A percentile compares a stretch with the other conserved stretches of the same genome.
Conservation (phyloP, 2,888 invertebrate species). For the Sepiola atlantica region DNA sequence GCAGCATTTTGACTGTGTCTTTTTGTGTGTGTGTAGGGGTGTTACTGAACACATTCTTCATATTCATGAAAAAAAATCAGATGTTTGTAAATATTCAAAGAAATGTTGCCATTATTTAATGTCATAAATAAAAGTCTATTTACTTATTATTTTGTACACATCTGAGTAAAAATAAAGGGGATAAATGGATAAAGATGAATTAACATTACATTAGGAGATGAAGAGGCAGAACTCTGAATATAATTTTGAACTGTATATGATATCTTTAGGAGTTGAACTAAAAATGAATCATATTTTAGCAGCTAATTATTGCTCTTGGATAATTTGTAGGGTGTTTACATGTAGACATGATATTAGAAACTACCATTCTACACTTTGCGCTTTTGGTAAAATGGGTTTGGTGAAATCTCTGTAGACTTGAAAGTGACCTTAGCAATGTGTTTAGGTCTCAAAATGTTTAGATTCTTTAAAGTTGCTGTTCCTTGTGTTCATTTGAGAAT, state of each 20-base stretch:
- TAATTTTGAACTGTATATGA: background rate
- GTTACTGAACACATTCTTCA: no score
- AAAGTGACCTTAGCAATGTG: conserved; percentile 11
- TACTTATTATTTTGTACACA: no score
- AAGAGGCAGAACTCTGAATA: no score
- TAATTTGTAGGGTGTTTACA: background rate
- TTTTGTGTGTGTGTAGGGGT: no score
- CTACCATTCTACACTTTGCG: background rate
- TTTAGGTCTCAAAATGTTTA: background rate
- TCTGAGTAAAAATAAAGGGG: no score
- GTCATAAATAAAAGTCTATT: no score
- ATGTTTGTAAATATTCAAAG: no score
- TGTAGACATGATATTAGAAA: background rate
- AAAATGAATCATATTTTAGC: background rate
- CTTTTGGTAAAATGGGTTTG: background rate
- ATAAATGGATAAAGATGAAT: no score
- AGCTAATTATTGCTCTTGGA: background rate
- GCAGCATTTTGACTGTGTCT: no score
- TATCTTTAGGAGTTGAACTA: background rate
- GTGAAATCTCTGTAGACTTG: background rate
- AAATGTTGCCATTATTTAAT: no score
- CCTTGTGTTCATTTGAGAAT: conserved; percentile 20
- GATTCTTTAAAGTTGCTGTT: background rate
- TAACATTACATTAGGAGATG: no score
- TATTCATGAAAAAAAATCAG: no score